phyloP scores from a whole-genome alignment of 2,888 invertebrate genomes.

The Caenorhabditis drosophilae region DNA sequence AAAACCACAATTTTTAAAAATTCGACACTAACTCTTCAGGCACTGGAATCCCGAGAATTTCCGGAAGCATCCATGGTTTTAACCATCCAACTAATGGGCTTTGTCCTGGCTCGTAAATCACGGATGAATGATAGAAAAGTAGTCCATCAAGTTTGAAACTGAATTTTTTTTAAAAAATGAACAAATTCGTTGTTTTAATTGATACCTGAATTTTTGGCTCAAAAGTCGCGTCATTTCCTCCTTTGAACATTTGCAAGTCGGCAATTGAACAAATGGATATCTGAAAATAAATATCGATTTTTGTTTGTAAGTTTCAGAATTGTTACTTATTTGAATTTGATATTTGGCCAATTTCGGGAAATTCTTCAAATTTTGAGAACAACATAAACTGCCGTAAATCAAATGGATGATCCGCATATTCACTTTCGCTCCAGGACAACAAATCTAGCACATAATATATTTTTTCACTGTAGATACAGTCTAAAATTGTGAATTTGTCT shows the following conservation, averaged over 20 bases:
- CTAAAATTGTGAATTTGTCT: constrained; percentile 77
- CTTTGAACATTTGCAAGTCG: constrained; percentile 66
- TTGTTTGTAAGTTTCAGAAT: background rate
- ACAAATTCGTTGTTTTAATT: constrained; percentile 5
- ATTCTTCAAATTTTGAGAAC: constrained; percentile 78
- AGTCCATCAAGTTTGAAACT: constrained; percentile 79
- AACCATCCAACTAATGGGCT: constrained; percentile 92
- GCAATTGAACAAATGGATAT: constrained; percentile 73
- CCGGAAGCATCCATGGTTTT: constrained; percentile 72
- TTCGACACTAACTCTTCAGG: constrained; percentile 24
- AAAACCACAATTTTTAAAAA: background rate
- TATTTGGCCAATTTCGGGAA: constrained; percentile 13
- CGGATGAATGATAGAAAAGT: constrained; percentile 86
- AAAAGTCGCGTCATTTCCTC: constrained; percentile 60
- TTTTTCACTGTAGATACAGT: constrained; percentile 77
- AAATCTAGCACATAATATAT: constrained; percentile 83
- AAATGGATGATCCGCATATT: constrained; percentile 69
- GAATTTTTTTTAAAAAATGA: constrained; percentile 8
- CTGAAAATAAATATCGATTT: too few species aligned
- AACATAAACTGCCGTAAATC: constrained; percentile 87
- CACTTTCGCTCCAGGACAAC: constrained; percentile 76
- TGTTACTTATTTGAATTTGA: constrained; percentile 9
- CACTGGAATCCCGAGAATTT: constrained; percentile 52
- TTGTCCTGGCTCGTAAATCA: constrained; percentile 78
- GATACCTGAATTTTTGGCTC: constrained; percentile 19